Evolutionary conservation across 1,140 invertebrate species (phyloP), one percentile per base, ranked within the genome.

Genomic region (Drosophila carrolli): DNA sequence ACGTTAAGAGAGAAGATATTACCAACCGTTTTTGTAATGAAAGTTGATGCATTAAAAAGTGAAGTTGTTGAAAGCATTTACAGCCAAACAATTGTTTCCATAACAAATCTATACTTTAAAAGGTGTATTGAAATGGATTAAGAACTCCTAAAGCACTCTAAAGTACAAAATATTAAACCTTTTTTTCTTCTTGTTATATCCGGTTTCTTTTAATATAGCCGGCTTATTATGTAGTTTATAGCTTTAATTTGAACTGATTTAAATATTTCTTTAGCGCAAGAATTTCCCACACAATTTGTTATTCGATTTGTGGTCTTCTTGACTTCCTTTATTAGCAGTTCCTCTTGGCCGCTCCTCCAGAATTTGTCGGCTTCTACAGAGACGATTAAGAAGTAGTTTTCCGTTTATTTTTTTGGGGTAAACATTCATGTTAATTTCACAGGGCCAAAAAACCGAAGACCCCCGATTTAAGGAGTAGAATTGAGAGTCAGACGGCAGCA

Each of bases 401-500:
- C 53, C 19, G 51, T 57, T 63, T 73, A 40, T 72, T 74, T 63
- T 54, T 74, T 55, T 43, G 47, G 58, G 46, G 65, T 14, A 75
- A 75, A 75, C 53, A 65, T 71, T 41, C 63, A 71, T 71, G 65
- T 70, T 70, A 70, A 71, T 71, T 70, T 71, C 67, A 57, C 43
- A 57, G 54, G 35, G 44, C 43, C 41, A 23, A 59, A 40, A 57
- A 48, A 29, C 53, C 50, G 6, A 40, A 37, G 41, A 50, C 5
- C 37, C 4, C 16, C n/a, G 27, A 62, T 23, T 10, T 5, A 48
- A 66, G 61, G 43, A 48, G 63, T 11, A 16, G 53, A 35, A 27
- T 48, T 48, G 65, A 71, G 67, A 71, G 67, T 71, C 58, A 78
- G 78, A 63, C 67, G 38, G 61, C 62, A 56, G 61, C 81, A 83